Conservation (phyloP, 2,888 invertebrate genomes). For the Acanthococcus lagerstroemiae region DNA sequence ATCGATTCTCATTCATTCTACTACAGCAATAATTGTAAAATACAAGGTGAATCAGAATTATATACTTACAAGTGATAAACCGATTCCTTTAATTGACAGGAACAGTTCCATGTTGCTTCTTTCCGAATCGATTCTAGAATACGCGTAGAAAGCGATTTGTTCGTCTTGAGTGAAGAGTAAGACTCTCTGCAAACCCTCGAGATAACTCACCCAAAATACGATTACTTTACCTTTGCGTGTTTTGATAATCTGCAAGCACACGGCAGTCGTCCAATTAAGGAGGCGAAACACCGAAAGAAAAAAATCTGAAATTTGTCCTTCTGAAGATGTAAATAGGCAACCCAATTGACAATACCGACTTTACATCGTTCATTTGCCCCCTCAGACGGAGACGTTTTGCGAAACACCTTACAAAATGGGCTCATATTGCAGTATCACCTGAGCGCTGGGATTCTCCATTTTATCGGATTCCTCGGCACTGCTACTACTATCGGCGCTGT, state of each 20-base stretch:
- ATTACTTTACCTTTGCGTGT: slow-evolving; percentile 56
- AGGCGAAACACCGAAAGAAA: no score
- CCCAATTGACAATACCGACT: no score
- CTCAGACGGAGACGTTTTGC: no score
- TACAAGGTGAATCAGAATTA: no score
- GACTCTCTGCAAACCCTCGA: slow-evolving; percentile 63
- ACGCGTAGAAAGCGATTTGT: slow-evolving; percentile 53
- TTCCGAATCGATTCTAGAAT: slow-evolving; percentile 54
- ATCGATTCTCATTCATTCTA: no score
- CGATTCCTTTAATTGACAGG: slow-evolving; percentile 57
- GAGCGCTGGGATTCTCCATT: no score
- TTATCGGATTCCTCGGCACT: slow-evolving; percentile 45
- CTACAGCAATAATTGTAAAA: background rate
- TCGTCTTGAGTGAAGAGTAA: slow-evolving; percentile 67
- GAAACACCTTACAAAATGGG: no score
- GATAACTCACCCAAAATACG: slow-evolving; percentile 71
- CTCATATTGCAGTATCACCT: no score
- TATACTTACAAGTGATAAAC: slow-evolving; percentile 48
- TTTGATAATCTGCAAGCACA: slow-evolving; percentile 10
- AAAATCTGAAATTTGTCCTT: no score
- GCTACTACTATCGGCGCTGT: slow-evolving; percentile 45
- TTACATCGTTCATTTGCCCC: no score
- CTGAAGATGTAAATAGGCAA: no score
- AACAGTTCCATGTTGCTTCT: slow-evolving; percentile 58
- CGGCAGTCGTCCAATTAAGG: no score